Percentiles rank a stretch among this genome's conserved stretches.
These are phyloP conservation scores for Delia radicum DNA, from an alignment of 1,140 invertebrate genomes.

Conservation along the genomic window DNA sequence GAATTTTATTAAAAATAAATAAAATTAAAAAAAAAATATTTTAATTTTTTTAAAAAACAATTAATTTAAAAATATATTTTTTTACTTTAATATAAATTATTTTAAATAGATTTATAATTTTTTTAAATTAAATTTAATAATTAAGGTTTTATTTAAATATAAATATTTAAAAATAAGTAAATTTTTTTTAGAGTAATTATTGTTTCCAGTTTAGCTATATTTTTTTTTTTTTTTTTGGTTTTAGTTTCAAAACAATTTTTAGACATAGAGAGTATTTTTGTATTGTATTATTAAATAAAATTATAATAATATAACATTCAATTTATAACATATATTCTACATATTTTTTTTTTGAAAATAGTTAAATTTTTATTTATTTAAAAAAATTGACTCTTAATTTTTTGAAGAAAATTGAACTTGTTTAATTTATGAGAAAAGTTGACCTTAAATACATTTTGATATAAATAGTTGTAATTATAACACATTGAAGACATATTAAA, in stretches of 20 bases:
- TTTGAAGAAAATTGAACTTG: neutral
- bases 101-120: neutral
- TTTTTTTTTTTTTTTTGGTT: neutral
- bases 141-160: neutral
- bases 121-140: neutral
- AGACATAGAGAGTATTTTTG: conserved; percentile 10
- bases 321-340: neutral
- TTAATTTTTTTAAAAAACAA: neutral
- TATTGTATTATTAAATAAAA: conserved; percentile 1
- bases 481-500: neutral
- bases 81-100: neutral
- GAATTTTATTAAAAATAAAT: neutral
- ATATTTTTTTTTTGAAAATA: neutral
- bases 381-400: neutral
- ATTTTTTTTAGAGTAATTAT: conserved; percentile 9
- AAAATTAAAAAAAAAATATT: neutral
- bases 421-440: neutral
- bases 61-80: no score
- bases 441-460: neutral
- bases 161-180: neutral
- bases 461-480: neutral
- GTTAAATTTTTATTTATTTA: neutral
- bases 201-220: neutral
- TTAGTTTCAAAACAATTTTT: neutral
- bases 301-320: conserved; percentile 10